Evolutionary conservation across 2,888 invertebrate species (phyloP).

Genomic region (Podabrus alpinus): DNA sequence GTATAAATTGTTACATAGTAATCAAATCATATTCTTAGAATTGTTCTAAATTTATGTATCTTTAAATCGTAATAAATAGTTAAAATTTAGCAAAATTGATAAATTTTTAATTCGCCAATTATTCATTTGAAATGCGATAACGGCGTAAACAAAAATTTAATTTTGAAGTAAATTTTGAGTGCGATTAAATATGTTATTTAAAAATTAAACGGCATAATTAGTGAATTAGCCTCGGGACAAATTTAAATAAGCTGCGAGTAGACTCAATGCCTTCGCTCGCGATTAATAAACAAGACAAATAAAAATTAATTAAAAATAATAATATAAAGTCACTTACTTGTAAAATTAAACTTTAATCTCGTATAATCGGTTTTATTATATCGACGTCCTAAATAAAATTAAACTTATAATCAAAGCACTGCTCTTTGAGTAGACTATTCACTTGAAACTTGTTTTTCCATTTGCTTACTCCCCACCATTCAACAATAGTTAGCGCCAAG

Average conservation of each 20-base stretch:
- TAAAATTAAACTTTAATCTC: background rate
- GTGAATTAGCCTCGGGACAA: slow-evolving; percentile 34
- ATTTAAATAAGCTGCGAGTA: slow-evolving; percentile 23
- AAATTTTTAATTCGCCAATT: background rate
- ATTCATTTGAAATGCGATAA: background rate
- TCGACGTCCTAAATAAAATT: background rate
- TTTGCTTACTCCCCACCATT: background rate
- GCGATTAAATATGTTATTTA: background rate
- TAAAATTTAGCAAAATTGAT: background rate
- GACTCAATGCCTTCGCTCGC: background rate
- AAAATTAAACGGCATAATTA: slow-evolving; percentile 33
- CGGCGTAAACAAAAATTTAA: background rate
- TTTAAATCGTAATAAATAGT: background rate
- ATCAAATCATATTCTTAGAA: background rate
- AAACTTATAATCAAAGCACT: background rate
- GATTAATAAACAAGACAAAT: background rate
- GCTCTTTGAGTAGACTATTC: background rate
- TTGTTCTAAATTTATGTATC: background rate
- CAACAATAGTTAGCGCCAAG: background rate
- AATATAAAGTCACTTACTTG: background rate
- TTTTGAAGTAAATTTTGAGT: background rate
- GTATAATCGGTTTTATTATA: background rate
- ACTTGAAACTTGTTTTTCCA: slow-evolving; percentile 1
- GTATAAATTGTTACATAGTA: background rate
- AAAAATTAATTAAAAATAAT: background rate